Conservation (phyloP, 2,797 vertebrate genomes). For the Heteromormyrus szaboi region DNA sequence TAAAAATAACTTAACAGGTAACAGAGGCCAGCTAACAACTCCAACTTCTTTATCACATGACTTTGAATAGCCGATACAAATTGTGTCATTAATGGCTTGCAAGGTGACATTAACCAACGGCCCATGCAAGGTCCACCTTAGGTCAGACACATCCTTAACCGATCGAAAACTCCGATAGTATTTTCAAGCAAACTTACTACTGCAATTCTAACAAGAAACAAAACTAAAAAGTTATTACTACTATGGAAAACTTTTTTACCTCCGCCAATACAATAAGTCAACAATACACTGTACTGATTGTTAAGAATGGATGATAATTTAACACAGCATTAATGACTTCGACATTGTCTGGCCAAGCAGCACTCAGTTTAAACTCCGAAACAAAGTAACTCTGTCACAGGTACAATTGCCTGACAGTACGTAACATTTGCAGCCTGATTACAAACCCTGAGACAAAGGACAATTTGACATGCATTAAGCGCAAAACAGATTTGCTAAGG, state of each 20-base stretch:
- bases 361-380: not conserved
- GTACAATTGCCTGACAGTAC: not conserved
- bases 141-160: not conserved
- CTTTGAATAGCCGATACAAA: not conserved
- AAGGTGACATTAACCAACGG: not conserved
- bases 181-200: not conserved
- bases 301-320: not conserved
- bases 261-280: not conserved
- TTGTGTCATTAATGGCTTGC: not conserved
- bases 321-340: not conserved
- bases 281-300: not conserved
- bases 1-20: not conserved
- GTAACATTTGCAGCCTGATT: not conserved
- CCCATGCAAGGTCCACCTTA: not conserved
- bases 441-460: not conserved
- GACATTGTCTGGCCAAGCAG: not conserved
- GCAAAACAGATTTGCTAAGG: not conserved
- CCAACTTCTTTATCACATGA: not conserved
- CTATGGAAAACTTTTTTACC: not conserved
- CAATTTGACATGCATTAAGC: conserved; percentile 1
- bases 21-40: not conserved
- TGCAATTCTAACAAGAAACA: not conserved
- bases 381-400: not conserved
- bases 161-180: not conserved
- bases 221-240: not conserved